Percentiles rank a stretch among this genome's conserved stretches.
phyloP scores from a whole-genome alignment of 2,888 invertebrate species.

The Hemithea aestivaria region DNA sequence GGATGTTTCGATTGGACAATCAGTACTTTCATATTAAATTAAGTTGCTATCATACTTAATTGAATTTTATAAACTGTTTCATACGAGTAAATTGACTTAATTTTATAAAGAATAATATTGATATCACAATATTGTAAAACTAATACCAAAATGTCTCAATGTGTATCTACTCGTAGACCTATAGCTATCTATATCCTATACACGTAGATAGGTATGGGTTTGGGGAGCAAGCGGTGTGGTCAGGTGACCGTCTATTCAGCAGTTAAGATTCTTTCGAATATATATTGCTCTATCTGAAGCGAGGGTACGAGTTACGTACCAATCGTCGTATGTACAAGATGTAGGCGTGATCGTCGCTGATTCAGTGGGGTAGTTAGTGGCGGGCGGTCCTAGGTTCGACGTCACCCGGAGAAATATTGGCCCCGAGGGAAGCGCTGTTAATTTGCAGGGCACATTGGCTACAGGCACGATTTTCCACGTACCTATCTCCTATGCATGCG shows the following conservation, averaged over 20 bases:
- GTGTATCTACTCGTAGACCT: too few species aligned
- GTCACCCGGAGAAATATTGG: constrained; percentile 74
- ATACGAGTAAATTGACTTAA: too few species aligned
- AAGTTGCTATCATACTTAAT: constrained; percentile 17
- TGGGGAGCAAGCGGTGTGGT: not conserved
- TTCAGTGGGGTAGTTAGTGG: constrained; percentile 77
- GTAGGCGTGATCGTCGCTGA: constrained; percentile 78
- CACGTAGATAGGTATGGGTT: not conserved
- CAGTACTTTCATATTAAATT: constrained; percentile 20
- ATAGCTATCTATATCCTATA: too few species aligned
- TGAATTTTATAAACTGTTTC: too few species aligned
- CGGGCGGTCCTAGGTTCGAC: constrained; percentile 73
- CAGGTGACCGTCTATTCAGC: constrained; percentile 54
- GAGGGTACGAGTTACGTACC: constrained; percentile 65
- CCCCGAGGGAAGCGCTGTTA: constrained; percentile 71
- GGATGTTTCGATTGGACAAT: constrained; percentile 35
- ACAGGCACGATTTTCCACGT: constrained; percentile 68
- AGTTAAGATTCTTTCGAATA: constrained; percentile 53
- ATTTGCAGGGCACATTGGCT: constrained; percentile 69
- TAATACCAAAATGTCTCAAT: too few species aligned
- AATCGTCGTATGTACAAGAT: constrained; percentile 75
- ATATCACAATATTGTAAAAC: too few species aligned
- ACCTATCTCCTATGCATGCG: constrained; percentile 33
- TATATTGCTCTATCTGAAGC: constrained; percentile 67
- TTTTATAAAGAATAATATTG: too few species aligned